Evolutionary conservation across 2,797 vertebrate species (phyloP).

Genomic region (Siniperca scherzeri): DNA sequence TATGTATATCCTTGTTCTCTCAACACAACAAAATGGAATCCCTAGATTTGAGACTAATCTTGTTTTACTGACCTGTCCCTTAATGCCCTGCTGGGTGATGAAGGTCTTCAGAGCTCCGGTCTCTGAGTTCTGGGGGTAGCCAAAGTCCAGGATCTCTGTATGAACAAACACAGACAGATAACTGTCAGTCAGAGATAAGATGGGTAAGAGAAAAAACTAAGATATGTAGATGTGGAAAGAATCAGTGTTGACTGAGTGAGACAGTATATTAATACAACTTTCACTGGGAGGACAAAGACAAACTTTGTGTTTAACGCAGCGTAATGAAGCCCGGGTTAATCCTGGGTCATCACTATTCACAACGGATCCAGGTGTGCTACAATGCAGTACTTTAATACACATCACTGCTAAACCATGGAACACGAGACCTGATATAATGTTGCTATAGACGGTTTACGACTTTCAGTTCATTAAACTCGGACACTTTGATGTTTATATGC

Average conservation of each 20-base stretch:
- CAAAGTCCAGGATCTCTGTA: constrained; percentile 99
- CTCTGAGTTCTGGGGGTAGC: constrained; percentile 99
- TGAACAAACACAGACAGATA: constrained; percentile 60
- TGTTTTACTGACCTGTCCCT: constrained; percentile 92
- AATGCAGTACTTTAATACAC: background rate
- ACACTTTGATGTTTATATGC: background rate
- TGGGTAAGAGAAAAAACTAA: background rate
- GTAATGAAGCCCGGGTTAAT: background rate
- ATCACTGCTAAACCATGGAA: background rate
- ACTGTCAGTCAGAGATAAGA: constrained; percentile 51
- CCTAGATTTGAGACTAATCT: background rate
- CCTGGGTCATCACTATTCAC: background rate
- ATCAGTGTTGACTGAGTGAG: background rate
- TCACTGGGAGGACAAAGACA: background rate
- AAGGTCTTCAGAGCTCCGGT: constrained; percentile 99
- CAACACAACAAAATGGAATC: background rate
- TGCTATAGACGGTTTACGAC: background rate
- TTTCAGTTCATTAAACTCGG: background rate
- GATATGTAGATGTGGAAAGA: background rate
- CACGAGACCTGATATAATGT: too few species aligned
- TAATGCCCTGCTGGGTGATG: constrained; percentile 99
- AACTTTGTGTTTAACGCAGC: background rate
- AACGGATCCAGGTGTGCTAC: background rate
- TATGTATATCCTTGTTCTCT: background rate
- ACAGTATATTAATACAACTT: background rate